Percentiles rank a stretch among this genome's conserved stretches.
These are phyloP conservation scores for Whitmania pigra DNA, from an alignment of 1,140 invertebrate species.

Conservation along the genomic window DNA sequence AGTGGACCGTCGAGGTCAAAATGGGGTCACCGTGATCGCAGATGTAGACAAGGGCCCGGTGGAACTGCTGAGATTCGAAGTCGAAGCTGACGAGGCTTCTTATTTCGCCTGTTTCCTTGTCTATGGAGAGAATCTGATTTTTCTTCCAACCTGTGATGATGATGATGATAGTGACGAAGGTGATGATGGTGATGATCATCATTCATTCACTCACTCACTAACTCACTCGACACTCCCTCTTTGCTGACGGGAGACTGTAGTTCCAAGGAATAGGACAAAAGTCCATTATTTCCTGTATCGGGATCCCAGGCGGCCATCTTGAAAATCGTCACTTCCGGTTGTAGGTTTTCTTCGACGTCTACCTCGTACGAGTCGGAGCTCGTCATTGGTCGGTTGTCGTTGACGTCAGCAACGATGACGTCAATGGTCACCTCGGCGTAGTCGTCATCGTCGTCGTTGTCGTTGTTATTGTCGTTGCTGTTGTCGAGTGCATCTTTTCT, in stretches of 20 bases:
- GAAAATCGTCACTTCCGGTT: neutral
- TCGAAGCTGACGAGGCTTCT: neutral
- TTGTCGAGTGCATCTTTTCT: neutral
- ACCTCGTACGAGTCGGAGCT: neutral
- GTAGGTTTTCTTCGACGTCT: neutral
- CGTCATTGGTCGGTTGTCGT: neutral
- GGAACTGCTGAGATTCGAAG: neutral
- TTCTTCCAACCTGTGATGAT: neutral
- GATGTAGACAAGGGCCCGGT: neutral
- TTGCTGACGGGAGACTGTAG: neutral
- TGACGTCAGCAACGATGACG: neutral
- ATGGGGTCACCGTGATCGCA: neutral
- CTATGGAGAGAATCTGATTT: neutral
- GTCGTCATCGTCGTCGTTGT: neutral
- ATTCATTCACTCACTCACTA: neutral
- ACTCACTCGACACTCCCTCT: neutral
- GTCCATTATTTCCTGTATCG: neutral
- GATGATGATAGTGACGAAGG: neutral
- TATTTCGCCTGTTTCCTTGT: neutral
- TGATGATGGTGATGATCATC: neutral
- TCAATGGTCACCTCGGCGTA: neutral
- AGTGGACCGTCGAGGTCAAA: neutral
- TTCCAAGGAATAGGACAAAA: neutral
- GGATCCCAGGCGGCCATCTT: constrained; percentile 5
- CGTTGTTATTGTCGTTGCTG: neutral